Evolutionary conservation across 2,888 invertebrate species (phyloP).

Genomic region (Drosophila anomelani): DNA sequence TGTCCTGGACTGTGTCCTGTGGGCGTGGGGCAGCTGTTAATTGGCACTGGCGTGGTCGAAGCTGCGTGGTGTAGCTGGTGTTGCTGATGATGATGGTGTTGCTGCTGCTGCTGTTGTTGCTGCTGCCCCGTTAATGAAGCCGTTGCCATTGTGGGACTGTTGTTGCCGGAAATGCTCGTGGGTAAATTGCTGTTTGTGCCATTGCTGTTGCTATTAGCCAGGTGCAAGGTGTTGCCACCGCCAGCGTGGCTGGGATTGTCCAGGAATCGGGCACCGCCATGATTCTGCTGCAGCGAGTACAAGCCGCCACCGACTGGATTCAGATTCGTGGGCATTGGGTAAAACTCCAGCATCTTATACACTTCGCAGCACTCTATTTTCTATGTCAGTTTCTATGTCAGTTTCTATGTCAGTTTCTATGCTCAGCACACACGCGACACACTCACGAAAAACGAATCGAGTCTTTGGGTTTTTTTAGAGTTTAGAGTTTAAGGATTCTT

Average conservation of each 20-base stretch:
- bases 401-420: conserved; percentile 11
- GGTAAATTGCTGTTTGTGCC: conserved; percentile 52
- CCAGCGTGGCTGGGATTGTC: conserved; percentile 72
- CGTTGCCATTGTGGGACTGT: conserved; percentile 61
- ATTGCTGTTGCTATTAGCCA: conserved; percentile 47
- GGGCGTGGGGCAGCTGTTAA: conserved; percentile 78
- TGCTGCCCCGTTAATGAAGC: conserved; percentile 78
- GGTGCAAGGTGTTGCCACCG: conserved; percentile 54
- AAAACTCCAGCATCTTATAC: conserved; percentile 83
- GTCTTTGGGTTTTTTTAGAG: conserved; percentile 1
- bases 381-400: conserved; percentile 15
- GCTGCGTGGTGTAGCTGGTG: conserved; percentile 56
- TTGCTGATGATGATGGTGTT: conserved; percentile 61
- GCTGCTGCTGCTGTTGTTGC: conserved; percentile 58
- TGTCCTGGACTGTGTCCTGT: conserved; percentile 71
- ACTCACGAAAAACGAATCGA: conserved; percentile 11
- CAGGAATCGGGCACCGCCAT: conserved; percentile 82
- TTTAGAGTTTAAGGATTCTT: conserved; percentile 5
- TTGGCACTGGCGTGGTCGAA: conserved; percentile 64
- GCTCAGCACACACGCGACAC: conserved; percentile 16
- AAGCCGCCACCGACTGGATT: conserved; percentile 82
- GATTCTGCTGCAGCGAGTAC: conserved; percentile 81
- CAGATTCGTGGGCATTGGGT: conserved; percentile 84
- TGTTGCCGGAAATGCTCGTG: conserved; percentile 67
- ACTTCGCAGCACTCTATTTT: conserved; percentile 26